These are phyloP conservation scores for Platerodrilus igneus DNA, from an alignment of 2,888 invertebrate genomes.

Conservation along the genomic window DNA sequence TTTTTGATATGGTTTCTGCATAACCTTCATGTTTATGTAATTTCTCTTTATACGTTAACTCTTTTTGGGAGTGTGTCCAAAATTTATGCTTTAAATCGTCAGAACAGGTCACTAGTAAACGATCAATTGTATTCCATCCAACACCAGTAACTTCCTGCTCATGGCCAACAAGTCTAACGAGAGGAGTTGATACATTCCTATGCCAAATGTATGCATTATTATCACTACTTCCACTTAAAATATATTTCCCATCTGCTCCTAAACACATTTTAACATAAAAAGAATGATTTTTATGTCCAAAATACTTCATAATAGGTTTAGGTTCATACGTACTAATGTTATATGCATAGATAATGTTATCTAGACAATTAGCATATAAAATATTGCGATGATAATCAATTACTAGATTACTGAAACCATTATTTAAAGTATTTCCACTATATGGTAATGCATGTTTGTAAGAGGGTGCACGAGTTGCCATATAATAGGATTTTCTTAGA, in stretches of 20 bases:
- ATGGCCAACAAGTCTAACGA: constrained; percentile 71
- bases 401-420: constrained; percentile 73
- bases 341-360: constrained; percentile 80
- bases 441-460: constrained; percentile 72
- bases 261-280: constrained; percentile 82
- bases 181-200: constrained; percentile 58
- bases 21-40: too few relatives aligned
- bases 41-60: too few relatives aligned
- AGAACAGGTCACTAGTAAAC: constrained; percentile 73
- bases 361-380: constrained; percentile 84
- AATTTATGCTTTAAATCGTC: constrained; percentile 77
- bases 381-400: constrained; percentile 65
- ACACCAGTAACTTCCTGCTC: constrained; percentile 83
- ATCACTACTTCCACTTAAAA: constrained; percentile 86
- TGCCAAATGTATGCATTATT: constrained; percentile 85
- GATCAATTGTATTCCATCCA: constrained; percentile 65
- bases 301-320: constrained; percentile 60
- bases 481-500: constrained; percentile 72
- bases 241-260: constrained; percentile 74
- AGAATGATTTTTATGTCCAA: constrained; percentile 72
- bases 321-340: constrained; percentile 67
- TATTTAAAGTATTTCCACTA: constrained; percentile 63
- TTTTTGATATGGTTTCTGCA: too few relatives aligned
- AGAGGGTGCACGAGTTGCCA: constrained; percentile 62
- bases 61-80: too few relatives aligned